Percentiles rank a stretch among this genome's conserved stretches.
These are phyloP conservation scores for Drosophila jambulina DNA, from an alignment of 1,140 invertebrate genomes.

Conservation along the genomic window DNA sequence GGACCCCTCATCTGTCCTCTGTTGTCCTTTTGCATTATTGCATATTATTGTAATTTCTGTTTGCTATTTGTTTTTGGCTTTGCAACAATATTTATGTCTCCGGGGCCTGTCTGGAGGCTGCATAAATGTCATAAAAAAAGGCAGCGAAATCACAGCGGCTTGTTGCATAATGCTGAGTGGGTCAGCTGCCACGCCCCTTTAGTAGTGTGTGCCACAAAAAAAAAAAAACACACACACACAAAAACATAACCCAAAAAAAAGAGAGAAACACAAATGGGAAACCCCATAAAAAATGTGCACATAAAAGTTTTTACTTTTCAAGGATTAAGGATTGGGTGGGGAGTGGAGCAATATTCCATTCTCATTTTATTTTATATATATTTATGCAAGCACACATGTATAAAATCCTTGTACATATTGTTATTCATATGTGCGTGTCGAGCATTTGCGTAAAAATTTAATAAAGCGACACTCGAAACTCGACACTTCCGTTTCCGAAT, in stretches of 20 bases:
- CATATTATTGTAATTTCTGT: conserved; percentile 82
- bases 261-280: conserved; percentile 4
- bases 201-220: conserved; percentile 41
- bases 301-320: conserved; percentile 78
- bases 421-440: conserved; percentile 80
- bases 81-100: conserved; percentile 74
- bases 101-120: conserved; percentile 4
- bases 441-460: conserved; percentile 82
- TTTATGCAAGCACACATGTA: not conserved
- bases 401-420: conserved; percentile 32
- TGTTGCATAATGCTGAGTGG: conserved; percentile 65
- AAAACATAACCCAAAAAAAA: not conserved
- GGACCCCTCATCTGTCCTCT: conserved; percentile 15
- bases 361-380: not conserved
- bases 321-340: conserved; percentile 47
- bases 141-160: conserved; percentile 51
- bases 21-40: conserved; percentile 82
- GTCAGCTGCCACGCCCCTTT: conserved; percentile 44
- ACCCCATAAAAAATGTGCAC: conserved; percentile 58
- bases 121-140: conserved; percentile 69
- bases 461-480: conserved; percentile 76
- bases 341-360: conserved; percentile 1
- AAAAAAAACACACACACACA: no score
- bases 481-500: conserved; percentile 32
- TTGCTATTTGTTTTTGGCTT: conserved; percentile 82